Evolutionary conservation across 1,140 invertebrate species (phyloP).

Genomic region (Neotoxoptera formosana): DNA sequence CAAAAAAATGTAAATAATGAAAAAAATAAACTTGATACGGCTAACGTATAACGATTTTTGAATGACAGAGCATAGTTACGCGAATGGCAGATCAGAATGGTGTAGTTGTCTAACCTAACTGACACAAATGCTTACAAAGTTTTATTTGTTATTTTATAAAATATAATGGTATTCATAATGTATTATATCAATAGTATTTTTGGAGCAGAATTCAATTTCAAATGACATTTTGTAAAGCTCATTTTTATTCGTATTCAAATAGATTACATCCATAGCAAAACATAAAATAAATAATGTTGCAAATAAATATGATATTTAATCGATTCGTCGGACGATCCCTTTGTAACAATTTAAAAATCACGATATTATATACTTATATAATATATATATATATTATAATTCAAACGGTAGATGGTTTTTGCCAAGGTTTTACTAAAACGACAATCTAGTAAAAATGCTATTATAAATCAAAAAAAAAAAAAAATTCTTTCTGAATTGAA

Average conservation of each 20-base stretch:
- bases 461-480: not conserved
- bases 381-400: not conserved
- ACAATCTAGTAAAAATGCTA: not conserved
- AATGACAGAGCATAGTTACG: not conserved
- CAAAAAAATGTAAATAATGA: not conserved
- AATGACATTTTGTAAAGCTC: not conserved
- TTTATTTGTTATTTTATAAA: not conserved
- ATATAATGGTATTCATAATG: slow-evolving; percentile 5
- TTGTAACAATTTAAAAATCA: not conserved
- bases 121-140: slow-evolving; percentile 15
- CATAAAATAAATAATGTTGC: not conserved
- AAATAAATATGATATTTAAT: slow-evolving; percentile 15
- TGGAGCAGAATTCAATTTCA: not conserved
- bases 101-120: slow-evolving; percentile 7
- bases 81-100: not conserved
- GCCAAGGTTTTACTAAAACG: not conserved
- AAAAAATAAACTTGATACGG: not conserved
- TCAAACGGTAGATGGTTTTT: not conserved
- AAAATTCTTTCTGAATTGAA: not conserved
- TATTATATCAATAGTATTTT: not conserved
- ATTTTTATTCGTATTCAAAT: slow-evolving; percentile 18
- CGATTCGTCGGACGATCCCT: not conserved
- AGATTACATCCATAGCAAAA: not conserved
- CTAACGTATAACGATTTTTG: not conserved
- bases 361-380: not conserved